Evolutionary conservation across 2,797 vertebrate genomes (phyloP), one percentile per base, ranked within the genome.

Genomic region (Orestias chungarensis): DNA sequence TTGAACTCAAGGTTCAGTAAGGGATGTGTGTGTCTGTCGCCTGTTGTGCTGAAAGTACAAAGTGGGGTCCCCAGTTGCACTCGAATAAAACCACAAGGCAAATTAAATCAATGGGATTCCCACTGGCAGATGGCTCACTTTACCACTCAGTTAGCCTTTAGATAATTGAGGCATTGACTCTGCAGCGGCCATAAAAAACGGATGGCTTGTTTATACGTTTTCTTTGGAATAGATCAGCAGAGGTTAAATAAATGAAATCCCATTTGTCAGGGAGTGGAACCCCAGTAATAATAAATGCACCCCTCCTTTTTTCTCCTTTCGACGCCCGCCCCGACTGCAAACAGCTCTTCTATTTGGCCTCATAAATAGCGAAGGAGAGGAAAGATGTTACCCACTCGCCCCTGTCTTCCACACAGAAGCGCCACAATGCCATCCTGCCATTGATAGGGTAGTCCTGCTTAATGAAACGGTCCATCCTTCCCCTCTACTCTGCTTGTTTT

Each of bases 171-270:
- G 96, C 96, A 95, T 97, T 96, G 96, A 97, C 96, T 98, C 96
- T 57, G 86, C 93, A 95, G 96, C 75, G 69, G 84, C 81, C 71
- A 75, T 98, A 96, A 97, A 98, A 97, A 99, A 97, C 95, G 96
- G 96, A 97, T 97, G 96, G 96, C 96, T 98, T 97, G 96, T 98
- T 99, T 98, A 97, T 98, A 97, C 96, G 95, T 97, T 97, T n/a
- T 97, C 95, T 95, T 95, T 95, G 95, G 95, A 98, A 97, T 95
- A 97, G 97, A 98, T 98, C 96, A 96, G 95, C 82, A 83, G 96
- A 97, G 98, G 98, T 99, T 99, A 99, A 98, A 98, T 97, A 98
- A 99, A 99, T 98, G 97, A 97, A 98, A 97, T 98, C 97, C 97
- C 96, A 98, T 98, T 99, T 98, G 97, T 99, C 96, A 97, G 96